Conservation (phyloP, 2,797 vertebrate genomes). For the Cynopterus sphinx region DNA sequence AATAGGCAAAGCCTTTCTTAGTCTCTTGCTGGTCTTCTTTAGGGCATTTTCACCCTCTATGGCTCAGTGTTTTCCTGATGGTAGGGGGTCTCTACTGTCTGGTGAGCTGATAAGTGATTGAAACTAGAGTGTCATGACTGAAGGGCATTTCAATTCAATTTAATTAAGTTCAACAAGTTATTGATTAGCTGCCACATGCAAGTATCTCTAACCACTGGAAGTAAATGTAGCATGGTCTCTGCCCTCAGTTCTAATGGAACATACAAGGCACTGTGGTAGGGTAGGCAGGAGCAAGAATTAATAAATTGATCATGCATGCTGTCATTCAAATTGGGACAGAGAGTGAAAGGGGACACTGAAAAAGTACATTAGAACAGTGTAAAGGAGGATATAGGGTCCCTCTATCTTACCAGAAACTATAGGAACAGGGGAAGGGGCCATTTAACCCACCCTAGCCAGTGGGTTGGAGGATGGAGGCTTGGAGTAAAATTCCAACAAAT, state of each 20-base stretch:
- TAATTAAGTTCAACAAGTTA: background rate
- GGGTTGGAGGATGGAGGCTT: background rate
- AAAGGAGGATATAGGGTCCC: background rate
- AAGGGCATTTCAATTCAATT: background rate
- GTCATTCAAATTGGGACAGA: background rate
- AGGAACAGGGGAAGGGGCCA: background rate
- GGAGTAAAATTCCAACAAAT: background rate
- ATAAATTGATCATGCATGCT: background rate
- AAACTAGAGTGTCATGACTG: background rate
- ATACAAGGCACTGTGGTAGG: background rate
- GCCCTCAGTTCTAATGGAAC: background rate
- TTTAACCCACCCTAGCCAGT: background rate
- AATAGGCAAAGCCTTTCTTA: background rate
- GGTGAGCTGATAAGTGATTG: background rate
- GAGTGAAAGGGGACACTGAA: background rate
- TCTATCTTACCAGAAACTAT: accelerated
- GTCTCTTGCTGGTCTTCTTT: background rate
- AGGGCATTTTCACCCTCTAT: no score
- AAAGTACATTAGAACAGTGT: background rate
- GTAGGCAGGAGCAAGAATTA: background rate
- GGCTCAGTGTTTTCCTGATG: background rate
- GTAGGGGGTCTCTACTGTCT: background rate
- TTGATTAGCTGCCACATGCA: background rate
- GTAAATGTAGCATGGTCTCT: background rate
- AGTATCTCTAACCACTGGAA: background rate